phyloP scores from a whole-genome alignment of 1,140 invertebrate genomes.

The Dreissena rostriformis region DNA sequence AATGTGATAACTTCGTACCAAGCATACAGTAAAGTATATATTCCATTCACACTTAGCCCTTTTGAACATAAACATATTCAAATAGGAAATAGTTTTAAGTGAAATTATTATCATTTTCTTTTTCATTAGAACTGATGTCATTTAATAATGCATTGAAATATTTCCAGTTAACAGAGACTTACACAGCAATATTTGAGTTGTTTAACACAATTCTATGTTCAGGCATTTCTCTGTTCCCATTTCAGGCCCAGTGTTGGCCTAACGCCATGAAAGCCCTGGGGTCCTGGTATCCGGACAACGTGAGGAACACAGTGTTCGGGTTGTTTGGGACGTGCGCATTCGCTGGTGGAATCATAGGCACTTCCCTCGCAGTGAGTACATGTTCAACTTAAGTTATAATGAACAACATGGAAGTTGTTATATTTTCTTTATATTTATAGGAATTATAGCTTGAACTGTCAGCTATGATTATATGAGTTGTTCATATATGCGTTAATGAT shows the following conservation, averaged over 20 bases:
- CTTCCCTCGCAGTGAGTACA: conserved; percentile 81
- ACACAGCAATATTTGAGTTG: not conserved
- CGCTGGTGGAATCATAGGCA: conserved; percentile 83
- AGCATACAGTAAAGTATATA: no score
- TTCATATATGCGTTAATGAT: no score
- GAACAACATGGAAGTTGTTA: no score
- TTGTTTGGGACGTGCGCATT: conserved; percentile 83
- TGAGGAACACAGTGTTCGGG: conserved; percentile 82
- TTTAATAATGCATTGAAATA: not conserved
- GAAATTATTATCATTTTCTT: not conserved
- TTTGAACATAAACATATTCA: no score
- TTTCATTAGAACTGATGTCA: not conserved
- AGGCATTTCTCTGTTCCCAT: not conserved
- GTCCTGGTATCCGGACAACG: conserved; percentile 82
- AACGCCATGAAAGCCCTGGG: conserved; percentile 81
- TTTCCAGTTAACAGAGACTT: not conserved
- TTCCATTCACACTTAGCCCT: no score
- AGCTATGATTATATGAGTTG: no score
- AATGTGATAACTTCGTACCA: no score
- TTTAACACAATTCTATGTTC: not conserved
- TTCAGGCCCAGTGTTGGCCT: conserved; percentile 82
- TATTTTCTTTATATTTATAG: no score
- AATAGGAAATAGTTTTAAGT: no score
- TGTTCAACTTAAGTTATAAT: conserved; percentile 25
- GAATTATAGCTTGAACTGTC: no score